A percentile compares a stretch with the other conserved stretches of the same genome.
These are phyloP conservation scores for Apistogramma diplotaenia DNA, from an alignment of 2,113 vertebrate genomes.

Conservation along the genomic window DNA sequence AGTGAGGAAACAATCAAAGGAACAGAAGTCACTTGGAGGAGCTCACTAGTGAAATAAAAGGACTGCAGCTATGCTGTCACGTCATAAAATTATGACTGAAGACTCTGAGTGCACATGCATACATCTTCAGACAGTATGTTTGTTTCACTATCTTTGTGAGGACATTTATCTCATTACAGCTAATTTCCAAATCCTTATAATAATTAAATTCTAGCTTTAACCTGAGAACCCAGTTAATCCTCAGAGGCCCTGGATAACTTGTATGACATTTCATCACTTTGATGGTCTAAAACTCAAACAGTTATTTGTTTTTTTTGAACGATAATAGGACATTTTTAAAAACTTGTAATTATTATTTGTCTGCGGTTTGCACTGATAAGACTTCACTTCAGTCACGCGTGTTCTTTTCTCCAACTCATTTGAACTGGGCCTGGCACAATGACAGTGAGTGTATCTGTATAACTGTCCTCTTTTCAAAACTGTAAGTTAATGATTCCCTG, in stretches of 20 bases:
- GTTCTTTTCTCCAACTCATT: not conserved
- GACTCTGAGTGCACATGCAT: not conserved
- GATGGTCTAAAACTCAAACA: not conserved
- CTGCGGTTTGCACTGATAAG: not conserved
- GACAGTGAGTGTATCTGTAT: not conserved
- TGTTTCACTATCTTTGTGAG: too few species aligned
- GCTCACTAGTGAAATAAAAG: not conserved
- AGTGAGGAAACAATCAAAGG: slow-evolving; percentile 12
- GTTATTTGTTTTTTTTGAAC: too few species aligned
- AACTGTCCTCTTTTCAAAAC: too few species aligned
- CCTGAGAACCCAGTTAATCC: not conserved
- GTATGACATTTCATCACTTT: not conserved
- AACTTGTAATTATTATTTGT: not conserved
- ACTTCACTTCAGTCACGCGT: not conserved
- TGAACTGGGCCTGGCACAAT: not conserved
- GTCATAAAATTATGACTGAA: not conserved
- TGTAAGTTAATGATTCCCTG: not conserved
- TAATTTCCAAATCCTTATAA: not conserved
- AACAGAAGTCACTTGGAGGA: not conserved
- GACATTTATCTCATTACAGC: not conserved
- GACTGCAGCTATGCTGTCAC: not conserved
- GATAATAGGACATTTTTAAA: too few species aligned
- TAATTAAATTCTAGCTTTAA: not conserved
- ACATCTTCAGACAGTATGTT: too few species aligned
- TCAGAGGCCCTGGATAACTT: not conserved